phyloP scores from a whole-genome alignment of 2,888 invertebrate species.

The Syritta pipiens region DNA sequence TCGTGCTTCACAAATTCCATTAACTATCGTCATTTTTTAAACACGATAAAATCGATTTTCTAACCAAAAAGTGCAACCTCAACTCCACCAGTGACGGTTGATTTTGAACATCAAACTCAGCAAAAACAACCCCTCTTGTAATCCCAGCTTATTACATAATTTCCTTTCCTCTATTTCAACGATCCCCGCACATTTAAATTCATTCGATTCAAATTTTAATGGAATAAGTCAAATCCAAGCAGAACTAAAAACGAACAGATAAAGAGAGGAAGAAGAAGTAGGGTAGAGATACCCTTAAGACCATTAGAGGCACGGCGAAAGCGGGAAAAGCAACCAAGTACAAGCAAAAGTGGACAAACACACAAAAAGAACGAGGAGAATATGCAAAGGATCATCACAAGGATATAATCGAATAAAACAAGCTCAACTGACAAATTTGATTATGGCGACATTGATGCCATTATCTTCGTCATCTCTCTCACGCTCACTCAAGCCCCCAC shows the following conservation, averaged over 20 bases:
- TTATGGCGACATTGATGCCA: constrained; percentile 69
- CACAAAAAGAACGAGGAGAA: constrained; percentile 5
- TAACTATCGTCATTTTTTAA: too few relatives aligned
- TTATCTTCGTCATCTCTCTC: constrained; percentile 27
- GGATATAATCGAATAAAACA: constrained; percentile 68
- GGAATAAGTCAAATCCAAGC: constrained; percentile 24
- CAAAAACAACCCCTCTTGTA: too few relatives aligned
- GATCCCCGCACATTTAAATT: constrained; percentile 33
- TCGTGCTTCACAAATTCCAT: too few relatives aligned
- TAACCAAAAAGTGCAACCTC: too few relatives aligned
- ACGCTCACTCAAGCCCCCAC: neutral
- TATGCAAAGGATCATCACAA: constrained; percentile 66
- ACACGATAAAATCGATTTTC: too few relatives aligned
- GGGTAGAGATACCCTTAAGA: too few relatives aligned
- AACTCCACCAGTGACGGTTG: too few relatives aligned
- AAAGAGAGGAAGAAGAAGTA: too few relatives aligned
- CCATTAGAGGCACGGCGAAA: constrained; percentile 13
- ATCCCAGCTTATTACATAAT: constrained; percentile 20
- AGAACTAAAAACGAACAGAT: constrained; percentile 17
- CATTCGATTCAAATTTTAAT: constrained; percentile 43
- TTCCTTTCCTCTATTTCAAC: neutral
- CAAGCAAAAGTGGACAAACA: neutral
- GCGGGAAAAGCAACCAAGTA: neutral
- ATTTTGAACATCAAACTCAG: too few relatives aligned
- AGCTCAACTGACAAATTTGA: constrained; percentile 69